Evolutionary conservation across 2,888 invertebrate genomes (phyloP), one percentile per base, ranked within the genome.

Genomic region (Pantelozetes paolii): DNA sequence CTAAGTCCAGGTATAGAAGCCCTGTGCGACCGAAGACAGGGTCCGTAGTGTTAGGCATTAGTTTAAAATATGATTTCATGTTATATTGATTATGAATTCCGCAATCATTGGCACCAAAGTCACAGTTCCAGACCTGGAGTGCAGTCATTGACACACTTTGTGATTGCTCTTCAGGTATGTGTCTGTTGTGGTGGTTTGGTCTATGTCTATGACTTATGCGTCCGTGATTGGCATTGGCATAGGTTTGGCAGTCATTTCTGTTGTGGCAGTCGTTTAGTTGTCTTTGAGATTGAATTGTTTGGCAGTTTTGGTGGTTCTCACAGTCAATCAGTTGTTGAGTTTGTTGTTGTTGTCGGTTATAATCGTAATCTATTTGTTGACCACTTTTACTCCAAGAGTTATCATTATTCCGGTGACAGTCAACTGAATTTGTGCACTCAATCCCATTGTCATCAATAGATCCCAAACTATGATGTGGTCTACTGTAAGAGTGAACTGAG

Each of bases 21-120:
- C 59, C 59, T 32, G 8, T 30, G 18, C n/a, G 28, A 30, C 59
- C 59, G 26, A 30, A 59, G 9, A 59, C 28, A 2, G 59, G 8
- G 5, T 30, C 59, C 1, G 18, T 2, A 2, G 3, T 30, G 18
- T 26, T 30, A 5, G 30, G 26, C 28, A 8, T 28, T 15, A 30
- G 18, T 9, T 13, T 18, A 15, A 59, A 59, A 18, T 59, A 59
- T 3, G 59, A 59, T 3, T 59, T 30, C 59, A 59, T 59, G 26
- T 59, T 59, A 59, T 59, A 30, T 18, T 59, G 59, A 30, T 59
- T 59, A 59, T 59, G 59, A 30, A 59, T 59, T 26, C 59, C 59
- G 15, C 59, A 59, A 30, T 59, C 59, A 23, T 59, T 59, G 3
- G 3, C 15, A 30, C 26, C 18, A 15, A 59, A 59, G 9, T 59